phyloP scores from a whole-genome alignment of 2,113 vertebrate genomes.

The Xenopus laevis region DNA sequence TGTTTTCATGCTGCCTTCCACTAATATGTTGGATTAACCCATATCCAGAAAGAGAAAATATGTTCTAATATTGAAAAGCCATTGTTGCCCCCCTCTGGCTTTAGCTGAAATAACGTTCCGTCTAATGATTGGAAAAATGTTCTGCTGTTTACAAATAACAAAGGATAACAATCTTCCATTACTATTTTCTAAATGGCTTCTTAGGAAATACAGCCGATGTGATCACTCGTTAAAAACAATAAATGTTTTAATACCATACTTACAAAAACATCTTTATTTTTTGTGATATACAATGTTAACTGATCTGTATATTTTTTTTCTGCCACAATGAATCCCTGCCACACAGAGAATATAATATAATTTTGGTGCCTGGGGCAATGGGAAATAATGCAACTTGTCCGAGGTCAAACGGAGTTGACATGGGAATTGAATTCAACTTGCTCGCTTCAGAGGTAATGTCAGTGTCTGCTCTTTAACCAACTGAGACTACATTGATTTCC shows the following conservation, averaged over 20 bases:
- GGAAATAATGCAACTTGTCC: background rate
- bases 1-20: background rate
- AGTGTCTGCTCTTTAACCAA: slow-evolving; percentile 5
- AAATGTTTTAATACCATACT: background rate
- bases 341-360: background rate
- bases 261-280: background rate
- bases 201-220: background rate
- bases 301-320: background rate
- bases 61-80: slow-evolving; percentile 13
- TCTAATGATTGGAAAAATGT: slow-evolving; percentile 3
- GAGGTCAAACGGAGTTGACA: slow-evolving; percentile 2
- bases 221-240: background rate
- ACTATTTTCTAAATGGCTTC: background rate
- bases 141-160: slow-evolving; percentile 6
- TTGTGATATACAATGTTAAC: background rate
- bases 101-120: slow-evolving; percentile 19
- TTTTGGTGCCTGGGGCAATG: background rate
- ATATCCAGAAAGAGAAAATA: slow-evolving; percentile 1
- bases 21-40: background rate
- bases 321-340: background rate
- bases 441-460: slow-evolving; percentile 3
- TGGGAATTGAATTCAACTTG: background rate
- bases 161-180: background rate
- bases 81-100: slow-evolving; percentile 39
- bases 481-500: slow-evolving; percentile 5